Evolutionary conservation across 2,888 invertebrate species (phyloP).

Genomic region (Prenolepis imparis): DNA sequence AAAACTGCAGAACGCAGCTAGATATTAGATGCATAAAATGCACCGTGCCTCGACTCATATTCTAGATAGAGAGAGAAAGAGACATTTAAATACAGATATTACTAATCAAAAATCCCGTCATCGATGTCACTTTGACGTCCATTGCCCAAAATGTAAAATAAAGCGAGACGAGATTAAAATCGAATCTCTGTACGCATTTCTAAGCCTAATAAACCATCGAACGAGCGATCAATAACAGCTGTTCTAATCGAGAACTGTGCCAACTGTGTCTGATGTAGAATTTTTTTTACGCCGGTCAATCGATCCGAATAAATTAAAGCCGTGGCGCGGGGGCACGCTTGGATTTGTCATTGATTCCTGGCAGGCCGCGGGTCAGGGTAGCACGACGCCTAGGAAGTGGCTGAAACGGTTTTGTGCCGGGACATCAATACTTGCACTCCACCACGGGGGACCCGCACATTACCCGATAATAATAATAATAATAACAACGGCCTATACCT

Average conservation of each 20-base stretch:
- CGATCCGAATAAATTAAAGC: conserved; percentile 69
- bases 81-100: background rate
- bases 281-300: conserved; percentile 18
- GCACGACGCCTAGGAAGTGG: conserved; percentile 81
- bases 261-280: background rate
- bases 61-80: background rate
- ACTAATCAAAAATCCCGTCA: conserved; percentile 20
- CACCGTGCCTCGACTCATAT: background rate
- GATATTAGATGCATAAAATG: conserved; percentile 9
- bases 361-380: conserved; percentile 78
- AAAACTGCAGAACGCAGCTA: conserved; percentile 25
- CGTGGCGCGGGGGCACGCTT: conserved; percentile 59
- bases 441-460: conserved; percentile 41
- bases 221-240: background rate
- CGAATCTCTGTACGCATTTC: background rate
- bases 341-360: conserved; percentile 83
- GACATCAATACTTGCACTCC: conserved; percentile 80
- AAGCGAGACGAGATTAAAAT: background rate
- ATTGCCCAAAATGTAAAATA: background rate
- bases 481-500: conserved; percentile 36
- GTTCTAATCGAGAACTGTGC: background rate
- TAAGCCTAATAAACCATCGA: background rate
- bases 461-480: conserved; percentile 61
- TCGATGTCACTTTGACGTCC: background rate
- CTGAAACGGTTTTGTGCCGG: conserved; percentile 74